Evolutionary conservation across 2,113 vertebrate species (phyloP), one percentile per base, ranked within the genome.

Genomic region (Thunnus thynnus): DNA sequence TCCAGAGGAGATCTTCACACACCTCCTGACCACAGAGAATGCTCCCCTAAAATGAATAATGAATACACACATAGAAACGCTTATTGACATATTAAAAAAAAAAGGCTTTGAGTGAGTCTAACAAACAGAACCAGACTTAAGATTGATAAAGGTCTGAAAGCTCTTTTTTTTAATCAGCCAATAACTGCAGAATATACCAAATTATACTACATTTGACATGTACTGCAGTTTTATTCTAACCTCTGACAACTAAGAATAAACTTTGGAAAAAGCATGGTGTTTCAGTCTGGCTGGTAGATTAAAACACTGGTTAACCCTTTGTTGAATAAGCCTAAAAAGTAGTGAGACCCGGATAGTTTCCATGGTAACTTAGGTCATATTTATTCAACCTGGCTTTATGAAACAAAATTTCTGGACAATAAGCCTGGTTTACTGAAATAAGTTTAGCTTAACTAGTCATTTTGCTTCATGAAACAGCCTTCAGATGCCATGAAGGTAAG

Each of bases 1-100:
- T 93, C 97, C 97, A 58, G 96, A 96, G 76, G 98, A 97, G 90
- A 99, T 99, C 94, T 99, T 99, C 95, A 99, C 96, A 22, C 98
- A 99, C 88, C 98, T 96, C 85, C 97, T 96, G 82, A 99, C 98
- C 87, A 99, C 96, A 52, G 98, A 99, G 91, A 99, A 99, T 1
- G 98, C 98, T 22, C 98, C 98, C 94, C 98, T 99, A 90, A 72
- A 96, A 95, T 47, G 3, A 41, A 10, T 16, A 81, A 95, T 47
- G 3, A 41, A 10, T 16, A 81, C 82, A 95, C 81, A 92, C 90
- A 64, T 13, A 84, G 58, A 88, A 85, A 85, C 16, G 13, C 3
- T 64, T 63, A 57, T 12, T 52, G 1, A 57, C 18, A 16, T 50
- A 2, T 62, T 51, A 1, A 55, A 18, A 63, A 51, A 27, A 50